Percentiles rank a stretch among this genome's conserved stretches.
Conservation (phyloP, 2,888 invertebrate genomes). For the Urechis unicinctus region DNA sequence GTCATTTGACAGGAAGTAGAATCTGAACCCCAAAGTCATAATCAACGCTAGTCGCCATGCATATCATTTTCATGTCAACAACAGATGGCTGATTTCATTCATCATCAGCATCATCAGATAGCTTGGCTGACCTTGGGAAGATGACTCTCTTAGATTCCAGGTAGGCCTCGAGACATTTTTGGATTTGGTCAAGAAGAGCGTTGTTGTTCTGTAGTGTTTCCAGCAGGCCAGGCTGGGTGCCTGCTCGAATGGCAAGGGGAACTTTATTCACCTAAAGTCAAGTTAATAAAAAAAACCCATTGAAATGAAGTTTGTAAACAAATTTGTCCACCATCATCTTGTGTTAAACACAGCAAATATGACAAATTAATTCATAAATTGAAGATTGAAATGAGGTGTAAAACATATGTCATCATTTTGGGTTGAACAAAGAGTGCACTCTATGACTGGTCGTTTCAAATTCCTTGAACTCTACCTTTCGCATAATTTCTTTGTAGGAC, state of each 20-base stretch:
- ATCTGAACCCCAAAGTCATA: conserved; percentile 53
- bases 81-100: no score
- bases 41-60: conserved; percentile 15
- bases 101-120: neutral
- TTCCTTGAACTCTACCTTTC: no score
- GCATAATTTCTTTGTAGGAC: conserved; percentile 83
- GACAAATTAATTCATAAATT: conserved; percentile 51
- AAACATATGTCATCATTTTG: no score
- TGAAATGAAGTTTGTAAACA: no score
- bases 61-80: no score
- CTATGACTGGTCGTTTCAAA: no score
- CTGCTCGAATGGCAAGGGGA: conserved; percentile 72
- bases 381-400: no score
- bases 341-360: conserved; percentile 40
- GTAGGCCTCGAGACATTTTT: conserved; percentile 84
- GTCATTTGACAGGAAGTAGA: conserved; percentile 85
- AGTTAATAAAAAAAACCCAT: neutral
- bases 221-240: conserved; percentile 53
- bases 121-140: conserved; percentile 59
- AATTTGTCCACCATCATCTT: neutral
- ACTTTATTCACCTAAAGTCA: conserved; percentile 61
- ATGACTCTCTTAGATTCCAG: conserved; percentile 80
- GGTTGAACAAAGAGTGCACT: no score
- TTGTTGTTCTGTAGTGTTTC: conserved; percentile 56
- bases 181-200: conserved; percentile 75